phyloP scores from a whole-genome alignment of 2,113 vertebrate species.

The Irena cyanogastra region DNA sequence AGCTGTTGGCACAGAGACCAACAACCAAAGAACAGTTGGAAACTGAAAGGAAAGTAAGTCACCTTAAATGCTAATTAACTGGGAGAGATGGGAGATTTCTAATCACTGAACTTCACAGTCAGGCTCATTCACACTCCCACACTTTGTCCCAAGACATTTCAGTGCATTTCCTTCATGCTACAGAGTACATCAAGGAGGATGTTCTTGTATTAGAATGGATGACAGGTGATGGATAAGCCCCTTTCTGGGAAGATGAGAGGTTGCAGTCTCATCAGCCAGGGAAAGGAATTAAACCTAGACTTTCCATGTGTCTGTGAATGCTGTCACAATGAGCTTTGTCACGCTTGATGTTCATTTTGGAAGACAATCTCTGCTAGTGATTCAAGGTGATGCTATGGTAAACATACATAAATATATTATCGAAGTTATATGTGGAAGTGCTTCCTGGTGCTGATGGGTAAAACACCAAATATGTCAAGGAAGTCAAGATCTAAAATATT shows the following conservation, averaged over 20 bases:
- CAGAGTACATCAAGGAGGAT: not conserved
- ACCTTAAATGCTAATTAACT: not conserved
- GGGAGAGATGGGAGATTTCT: not conserved
- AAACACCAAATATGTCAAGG: not conserved
- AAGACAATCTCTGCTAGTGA: not conserved
- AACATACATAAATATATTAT: not conserved
- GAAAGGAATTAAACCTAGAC: not conserved
- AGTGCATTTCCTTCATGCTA: accelerated
- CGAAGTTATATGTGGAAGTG: not conserved
- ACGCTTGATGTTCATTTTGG: not conserved
- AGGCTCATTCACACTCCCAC: not conserved
- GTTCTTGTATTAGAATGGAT: not conserved
- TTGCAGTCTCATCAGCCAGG: not conserved
- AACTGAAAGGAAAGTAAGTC: not conserved
- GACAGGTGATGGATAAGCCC: not conserved
- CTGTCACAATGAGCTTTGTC: not conserved
- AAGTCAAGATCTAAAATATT: not conserved
- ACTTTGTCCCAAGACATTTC: not conserved
- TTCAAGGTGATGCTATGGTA: not conserved
- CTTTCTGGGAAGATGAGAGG: not conserved
- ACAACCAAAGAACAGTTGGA: not conserved
- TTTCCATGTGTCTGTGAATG: not conserved
- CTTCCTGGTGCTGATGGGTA: not conserved
- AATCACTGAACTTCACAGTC: not conserved
- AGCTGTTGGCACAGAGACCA: not conserved